Conservation (phyloP, 1,140 invertebrate species). For the Ridgeia piscesae region DNA sequence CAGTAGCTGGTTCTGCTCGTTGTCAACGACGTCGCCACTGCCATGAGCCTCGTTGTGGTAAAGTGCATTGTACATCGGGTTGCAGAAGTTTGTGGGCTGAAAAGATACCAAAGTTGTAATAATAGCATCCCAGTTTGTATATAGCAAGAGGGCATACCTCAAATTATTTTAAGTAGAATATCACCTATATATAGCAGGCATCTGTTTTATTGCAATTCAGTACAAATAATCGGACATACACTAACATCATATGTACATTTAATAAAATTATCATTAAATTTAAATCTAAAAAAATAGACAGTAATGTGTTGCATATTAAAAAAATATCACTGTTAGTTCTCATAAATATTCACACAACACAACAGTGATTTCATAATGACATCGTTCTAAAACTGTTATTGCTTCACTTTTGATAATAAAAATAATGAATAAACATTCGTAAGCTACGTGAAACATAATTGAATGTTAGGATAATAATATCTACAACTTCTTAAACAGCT, state of each 20-base stretch:
- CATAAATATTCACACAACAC: not conserved
- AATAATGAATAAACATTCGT: not conserved
- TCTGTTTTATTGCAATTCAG: not conserved
- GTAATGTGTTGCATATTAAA: not conserved
- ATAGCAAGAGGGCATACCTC: not conserved
- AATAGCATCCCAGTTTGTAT: not conserved
- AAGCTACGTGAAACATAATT: not conserved
- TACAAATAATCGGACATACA: too few relatives aligned
- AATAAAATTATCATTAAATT: not conserved
- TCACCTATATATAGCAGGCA: not conserved
- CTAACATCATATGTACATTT: not conserved
- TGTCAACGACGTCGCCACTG: not conserved
- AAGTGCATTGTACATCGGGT: constrained; percentile 77
- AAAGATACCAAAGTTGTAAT: constrained; percentile 28
- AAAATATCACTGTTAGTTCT: not conserved
- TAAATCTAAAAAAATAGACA: not conserved
- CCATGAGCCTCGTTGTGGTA: constrained; percentile 15
- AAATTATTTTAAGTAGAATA: not conserved
- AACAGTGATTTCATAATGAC: not conserved
- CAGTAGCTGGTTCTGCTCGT: constrained; percentile 21
- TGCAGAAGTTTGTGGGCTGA: constrained; percentile 74
- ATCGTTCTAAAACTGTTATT: not conserved
- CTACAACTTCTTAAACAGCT: not conserved
- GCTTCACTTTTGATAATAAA: not conserved
- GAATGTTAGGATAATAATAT: not conserved